Evolutionary conservation across 2,888 invertebrate species (phyloP).

Genomic region (Thecophora atra): DNA sequence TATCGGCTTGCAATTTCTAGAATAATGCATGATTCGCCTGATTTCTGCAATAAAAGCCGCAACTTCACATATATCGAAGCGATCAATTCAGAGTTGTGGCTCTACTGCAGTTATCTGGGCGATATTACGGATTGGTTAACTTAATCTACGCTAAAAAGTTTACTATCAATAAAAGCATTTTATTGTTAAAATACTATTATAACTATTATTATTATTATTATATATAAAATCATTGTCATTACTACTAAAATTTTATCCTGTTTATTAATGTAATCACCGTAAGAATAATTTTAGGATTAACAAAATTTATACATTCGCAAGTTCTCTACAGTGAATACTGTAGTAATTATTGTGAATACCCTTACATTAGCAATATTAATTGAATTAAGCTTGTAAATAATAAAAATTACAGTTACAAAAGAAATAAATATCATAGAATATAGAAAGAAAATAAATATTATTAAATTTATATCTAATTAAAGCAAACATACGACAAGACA

Average conservation of each 20-base stretch:
- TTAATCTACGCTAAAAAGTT: conserved; percentile 9
- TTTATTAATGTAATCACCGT: conserved; percentile 39
- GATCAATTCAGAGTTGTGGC: too few species aligned
- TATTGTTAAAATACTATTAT: background rate
- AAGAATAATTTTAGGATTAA: conserved; percentile 42
- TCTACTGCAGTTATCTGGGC: too few species aligned
- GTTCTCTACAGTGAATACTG: conserved; percentile 34
- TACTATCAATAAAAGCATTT: background rate
- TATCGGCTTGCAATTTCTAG: background rate
- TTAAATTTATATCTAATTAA: background rate
- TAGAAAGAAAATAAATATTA: too few species aligned
- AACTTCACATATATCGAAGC: too few species aligned
- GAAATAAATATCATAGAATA: background rate
- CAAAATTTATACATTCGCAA: conserved; percentile 42
- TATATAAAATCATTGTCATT: background rate
- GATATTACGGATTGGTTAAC: too few species aligned
- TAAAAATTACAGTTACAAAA: background rate
- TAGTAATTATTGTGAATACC: conserved; percentile 42
- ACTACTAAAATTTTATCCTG: background rate
- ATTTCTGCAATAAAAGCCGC: too few species aligned
- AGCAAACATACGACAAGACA: background rate
- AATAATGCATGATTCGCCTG: too few species aligned
- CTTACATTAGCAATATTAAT: conserved; percentile 1
- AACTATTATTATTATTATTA: background rate
- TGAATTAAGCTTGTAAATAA: background rate